Evolutionary conservation across 2,888 invertebrate species (phyloP), one percentile per base, ranked within the genome.

Genomic region (Blera fallax): DNA sequence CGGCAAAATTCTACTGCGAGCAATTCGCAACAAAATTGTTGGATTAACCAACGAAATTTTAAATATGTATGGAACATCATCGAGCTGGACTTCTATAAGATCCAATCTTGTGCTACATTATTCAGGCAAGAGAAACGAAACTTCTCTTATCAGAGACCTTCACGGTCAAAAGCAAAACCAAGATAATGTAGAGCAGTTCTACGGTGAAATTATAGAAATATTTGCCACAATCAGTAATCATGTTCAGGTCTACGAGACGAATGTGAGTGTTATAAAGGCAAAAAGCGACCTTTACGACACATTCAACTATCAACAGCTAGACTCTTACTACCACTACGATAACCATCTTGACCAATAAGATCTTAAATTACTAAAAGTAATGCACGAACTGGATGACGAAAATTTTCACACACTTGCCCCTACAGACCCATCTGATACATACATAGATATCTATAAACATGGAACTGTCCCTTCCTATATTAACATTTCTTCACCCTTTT

Each of bases 401-500:
- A 29, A 54, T 54, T 54, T 54, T 54, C 52, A 14, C 3, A 24
- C 24, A 54, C 54, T 32, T 29, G 54, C 29, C 54, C 32, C 27
- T 5, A n/a, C 27, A 21, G 48, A 34, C 64, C 62, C 3, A 64
- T 54, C 48, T 50, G 65, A n/a, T n/a, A n/a, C n/a, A 27, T 58
- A 40, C 60, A 11, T 80, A 80, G 73, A 73, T n/a, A 37, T 80
- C 0, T 73, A 65, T 40, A 60, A 69, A 18, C 78, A 78, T 43
- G 70, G 69, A 4, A 34, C 56, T 3, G n/a, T 32, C 1, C 16
- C 56, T 3, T 45, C 70, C 1, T 62, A 70, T 16, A 62, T 70
- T 14, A 60, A 70, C 37, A 54, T 79, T 16, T 60, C 70, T 3
- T 80, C 72, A 3, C 64, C 73, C 14, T n/a, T 72, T 65, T 8